Percentiles rank a stretch among this genome's conserved stretches.
Conservation (phyloP, 2,888 invertebrate genomes). For the Lasioglossum malachurum region DNA sequence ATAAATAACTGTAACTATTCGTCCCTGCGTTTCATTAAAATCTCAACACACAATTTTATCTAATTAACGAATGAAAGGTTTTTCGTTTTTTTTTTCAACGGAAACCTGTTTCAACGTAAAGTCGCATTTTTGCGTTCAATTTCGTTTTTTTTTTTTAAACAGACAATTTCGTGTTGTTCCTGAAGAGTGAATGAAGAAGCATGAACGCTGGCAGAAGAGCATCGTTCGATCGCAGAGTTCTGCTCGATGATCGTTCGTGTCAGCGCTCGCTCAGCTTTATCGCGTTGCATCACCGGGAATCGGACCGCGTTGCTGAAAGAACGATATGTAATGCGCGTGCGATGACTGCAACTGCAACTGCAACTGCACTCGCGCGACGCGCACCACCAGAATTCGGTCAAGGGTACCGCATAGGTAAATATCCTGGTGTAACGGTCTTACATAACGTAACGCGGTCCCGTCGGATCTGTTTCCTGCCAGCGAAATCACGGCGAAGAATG, state of each 20-base stretch:
- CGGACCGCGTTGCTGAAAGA: conserved; percentile 15
- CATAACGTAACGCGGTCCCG: conserved; percentile 13
- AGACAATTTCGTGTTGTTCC: neutral
- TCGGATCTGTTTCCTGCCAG: neutral
- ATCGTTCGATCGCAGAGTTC: conserved; percentile 15
- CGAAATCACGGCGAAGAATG: neutral
- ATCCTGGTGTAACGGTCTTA: conserved; percentile 33
- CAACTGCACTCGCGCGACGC: neutral
- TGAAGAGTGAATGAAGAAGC: too few relatives aligned
- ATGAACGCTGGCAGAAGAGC: neutral
- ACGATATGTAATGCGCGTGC: conserved; percentile 29
- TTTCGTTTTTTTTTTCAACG: neutral
- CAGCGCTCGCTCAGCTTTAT: conserved; percentile 21
- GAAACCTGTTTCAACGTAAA: neutral
- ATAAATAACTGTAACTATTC: conserved; percentile 70
- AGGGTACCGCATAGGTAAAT: conserved; percentile 53
- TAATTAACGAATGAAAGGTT: neutral
- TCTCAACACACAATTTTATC: neutral
- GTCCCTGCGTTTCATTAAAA: conserved; percentile 8
- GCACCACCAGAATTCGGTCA: conserved; percentile 55
- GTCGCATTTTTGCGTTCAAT: neutral
- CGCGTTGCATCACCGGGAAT: conserved; percentile 35
- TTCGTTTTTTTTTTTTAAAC: neutral
- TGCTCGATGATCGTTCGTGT: conserved; percentile 29
- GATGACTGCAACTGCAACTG: neutral